Evolutionary conservation across 2,113 vertebrate genomes (phyloP).

Genomic region (Poecilia latipinna): DNA sequence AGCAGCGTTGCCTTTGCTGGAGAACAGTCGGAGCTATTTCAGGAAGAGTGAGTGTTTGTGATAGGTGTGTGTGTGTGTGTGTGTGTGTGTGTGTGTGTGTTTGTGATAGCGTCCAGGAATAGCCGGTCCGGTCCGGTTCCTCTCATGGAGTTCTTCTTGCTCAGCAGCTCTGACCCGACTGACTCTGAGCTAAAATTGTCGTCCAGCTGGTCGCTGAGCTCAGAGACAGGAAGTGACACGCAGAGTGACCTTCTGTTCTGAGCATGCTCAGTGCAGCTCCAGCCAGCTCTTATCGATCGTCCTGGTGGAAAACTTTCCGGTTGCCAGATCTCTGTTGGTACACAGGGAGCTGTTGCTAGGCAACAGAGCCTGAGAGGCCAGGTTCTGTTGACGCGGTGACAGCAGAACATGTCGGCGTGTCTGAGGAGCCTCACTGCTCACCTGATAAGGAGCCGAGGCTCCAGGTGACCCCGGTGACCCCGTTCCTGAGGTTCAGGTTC

Average conservation of each 20-base stretch:
- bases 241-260: constrained; percentile 30
- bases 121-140: constrained; percentile 65
- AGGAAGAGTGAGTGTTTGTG: constrained; percentile 12
- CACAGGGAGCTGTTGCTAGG: constrained; percentile 72
- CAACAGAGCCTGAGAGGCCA: constrained; percentile 54
- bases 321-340: constrained; percentile 56
- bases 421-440: background rate
- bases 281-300: background rate
- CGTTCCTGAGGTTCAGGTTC: too few relatives aligned
- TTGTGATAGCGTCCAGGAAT: constrained; percentile 72
- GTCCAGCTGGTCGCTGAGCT: constrained; percentile 35
- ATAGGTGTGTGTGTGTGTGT: constrained; percentile 44
- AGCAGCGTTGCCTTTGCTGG: constrained; percentile 72
- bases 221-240: too few relatives aligned
- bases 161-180: constrained; percentile 60
- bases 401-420: constrained; percentile 5
- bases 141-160: constrained; percentile 54
- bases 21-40: constrained; percentile 77
- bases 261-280: background rate
- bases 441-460: constrained; percentile 22
- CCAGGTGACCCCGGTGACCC: too few relatives aligned
- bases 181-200: constrained; percentile 18
- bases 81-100: constrained; percentile 49
- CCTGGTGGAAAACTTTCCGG: background rate
- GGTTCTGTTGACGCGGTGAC: constrained; percentile 20